phyloP scores from a whole-genome alignment of 2,113 vertebrate species.

The Thamnophis sirtalis region DNA sequence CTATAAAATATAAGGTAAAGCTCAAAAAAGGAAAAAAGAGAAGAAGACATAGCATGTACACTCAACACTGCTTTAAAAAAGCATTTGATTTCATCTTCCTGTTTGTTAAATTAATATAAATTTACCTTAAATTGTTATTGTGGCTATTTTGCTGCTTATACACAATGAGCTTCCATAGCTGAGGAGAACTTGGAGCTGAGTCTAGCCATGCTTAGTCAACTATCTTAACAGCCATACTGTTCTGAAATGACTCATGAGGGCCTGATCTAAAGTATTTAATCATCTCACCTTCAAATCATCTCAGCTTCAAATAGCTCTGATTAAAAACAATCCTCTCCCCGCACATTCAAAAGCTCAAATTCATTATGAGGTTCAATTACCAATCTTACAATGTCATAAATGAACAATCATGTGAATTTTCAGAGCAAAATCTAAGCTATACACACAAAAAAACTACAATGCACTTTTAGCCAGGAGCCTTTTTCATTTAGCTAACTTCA shows the following conservation, averaged over 20 bases:
- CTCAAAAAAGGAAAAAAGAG: background rate
- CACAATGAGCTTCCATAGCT: background rate
- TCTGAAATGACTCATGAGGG: background rate
- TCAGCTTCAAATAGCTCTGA: background rate
- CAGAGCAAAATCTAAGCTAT: background rate
- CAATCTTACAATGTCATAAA: background rate
- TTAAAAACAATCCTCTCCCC: accelerated
- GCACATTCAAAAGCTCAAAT: background rate
- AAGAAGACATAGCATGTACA: background rate
- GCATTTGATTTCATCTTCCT: background rate
- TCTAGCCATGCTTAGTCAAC: background rate
- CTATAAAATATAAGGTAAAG: background rate
- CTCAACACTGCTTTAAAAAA: background rate
- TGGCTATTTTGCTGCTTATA: background rate
- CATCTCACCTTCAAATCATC: background rate
- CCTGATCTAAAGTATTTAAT: background rate
- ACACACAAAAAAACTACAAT: background rate
- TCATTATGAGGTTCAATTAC: background rate
- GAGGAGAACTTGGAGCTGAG: background rate
- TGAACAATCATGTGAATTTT: background rate
- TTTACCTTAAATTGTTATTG: background rate
- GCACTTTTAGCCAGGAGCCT: background rate
- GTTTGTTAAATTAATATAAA: background rate
- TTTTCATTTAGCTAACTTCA: background rate
- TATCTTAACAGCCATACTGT: background rate